Conservation (phyloP, 2,113 vertebrate species). For the Chiloscyllium plagiosum region DNA sequence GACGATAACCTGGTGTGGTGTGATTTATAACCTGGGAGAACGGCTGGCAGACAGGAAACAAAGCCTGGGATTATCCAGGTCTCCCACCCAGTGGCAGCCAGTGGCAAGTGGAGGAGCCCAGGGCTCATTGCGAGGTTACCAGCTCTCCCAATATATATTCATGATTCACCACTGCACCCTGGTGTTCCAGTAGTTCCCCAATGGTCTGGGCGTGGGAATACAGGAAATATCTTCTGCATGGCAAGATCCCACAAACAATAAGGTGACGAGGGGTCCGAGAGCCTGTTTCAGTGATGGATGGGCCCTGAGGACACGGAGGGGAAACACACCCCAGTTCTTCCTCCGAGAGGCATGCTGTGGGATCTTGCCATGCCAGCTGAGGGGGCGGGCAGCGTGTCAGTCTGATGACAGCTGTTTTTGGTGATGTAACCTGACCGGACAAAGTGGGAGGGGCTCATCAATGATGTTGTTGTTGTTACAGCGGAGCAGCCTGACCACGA, state of each 20-base stretch:
- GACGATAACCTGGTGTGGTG: no score
- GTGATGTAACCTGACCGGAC: not conserved
- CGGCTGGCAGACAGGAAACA: no score
- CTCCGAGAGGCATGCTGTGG: not conserved
- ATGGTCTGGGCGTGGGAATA: not conserved
- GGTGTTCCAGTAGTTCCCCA: no score
- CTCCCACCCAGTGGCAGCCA: no score
- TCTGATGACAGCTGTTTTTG: not conserved
- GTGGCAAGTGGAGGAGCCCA: no score
- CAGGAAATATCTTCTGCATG: not conserved
- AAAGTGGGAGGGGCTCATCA: no score
- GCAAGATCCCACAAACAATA: not conserved
- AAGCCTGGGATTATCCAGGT: no score
- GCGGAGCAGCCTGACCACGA: slow-evolving; percentile 79
- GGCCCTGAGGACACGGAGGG: not conserved
- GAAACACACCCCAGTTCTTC: not conserved
- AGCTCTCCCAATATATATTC: no score
- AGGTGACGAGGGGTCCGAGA: not conserved
- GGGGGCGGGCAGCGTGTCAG: not conserved
- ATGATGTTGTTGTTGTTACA: slow-evolving; percentile 45
- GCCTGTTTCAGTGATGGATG: not conserved
- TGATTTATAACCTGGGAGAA: no score
- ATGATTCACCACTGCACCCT: no score
- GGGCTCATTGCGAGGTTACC: no score
- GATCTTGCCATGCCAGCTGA: not conserved